phyloP scores from a whole-genome alignment of 2,797 vertebrate genomes.

The Sternotherus odoratus region DNA sequence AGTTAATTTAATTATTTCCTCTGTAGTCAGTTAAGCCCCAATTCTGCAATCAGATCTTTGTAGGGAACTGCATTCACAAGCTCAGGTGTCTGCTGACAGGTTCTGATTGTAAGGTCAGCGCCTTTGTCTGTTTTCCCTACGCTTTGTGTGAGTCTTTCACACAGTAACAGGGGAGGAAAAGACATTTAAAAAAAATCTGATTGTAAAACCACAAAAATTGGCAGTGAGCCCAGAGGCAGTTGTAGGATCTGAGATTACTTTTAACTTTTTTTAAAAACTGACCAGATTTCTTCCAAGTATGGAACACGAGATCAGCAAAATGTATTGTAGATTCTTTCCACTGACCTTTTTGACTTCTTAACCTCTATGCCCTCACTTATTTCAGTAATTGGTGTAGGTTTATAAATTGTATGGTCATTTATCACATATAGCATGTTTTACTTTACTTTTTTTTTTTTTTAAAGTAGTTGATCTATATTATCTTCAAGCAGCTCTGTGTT shows the following conservation, averaged over 20 bases:
- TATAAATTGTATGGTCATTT: neutral
- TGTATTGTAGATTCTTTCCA: neutral
- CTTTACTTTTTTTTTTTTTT: neutral
- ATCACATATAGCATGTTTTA: neutral
- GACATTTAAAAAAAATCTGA: neutral
- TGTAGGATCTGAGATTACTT: neutral
- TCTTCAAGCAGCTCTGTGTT: neutral
- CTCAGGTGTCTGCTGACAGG: neutral
- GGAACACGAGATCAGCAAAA: neutral
- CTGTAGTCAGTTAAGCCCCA: neutral
- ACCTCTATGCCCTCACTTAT: no score
- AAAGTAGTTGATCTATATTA: neutral
- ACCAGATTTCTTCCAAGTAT: neutral
- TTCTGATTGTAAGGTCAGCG: neutral
- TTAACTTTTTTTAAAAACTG: fast-evolving
- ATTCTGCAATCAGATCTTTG: neutral
- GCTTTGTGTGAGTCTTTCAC: neutral
- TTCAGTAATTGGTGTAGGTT: neutral
- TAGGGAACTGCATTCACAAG: neutral
- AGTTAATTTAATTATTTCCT: neutral
- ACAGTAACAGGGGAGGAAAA: neutral
- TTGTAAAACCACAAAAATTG: neutral
- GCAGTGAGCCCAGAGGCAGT: neutral
- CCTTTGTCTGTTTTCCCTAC: neutral
- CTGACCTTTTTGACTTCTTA: neutral